Evolutionary conservation across 1,140 invertebrate species (phyloP).

Genomic region (Leptonema lineaticorne): DNA sequence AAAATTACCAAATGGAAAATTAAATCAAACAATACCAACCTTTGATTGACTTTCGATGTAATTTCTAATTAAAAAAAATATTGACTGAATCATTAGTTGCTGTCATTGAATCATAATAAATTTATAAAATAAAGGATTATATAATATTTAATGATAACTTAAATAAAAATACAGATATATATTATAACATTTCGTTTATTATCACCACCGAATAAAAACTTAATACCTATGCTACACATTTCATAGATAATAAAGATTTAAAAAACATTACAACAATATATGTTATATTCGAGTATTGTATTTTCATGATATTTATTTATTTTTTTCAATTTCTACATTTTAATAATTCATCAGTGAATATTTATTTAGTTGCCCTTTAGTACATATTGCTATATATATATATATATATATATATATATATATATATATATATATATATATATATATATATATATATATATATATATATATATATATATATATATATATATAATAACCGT

Average conservation of each 20-base stretch:
- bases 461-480: not conserved
- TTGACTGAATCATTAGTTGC: no score
- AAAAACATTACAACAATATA: conserved; percentile 24
- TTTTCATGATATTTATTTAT: no score
- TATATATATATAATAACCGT: not conserved
- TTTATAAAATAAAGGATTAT: no score
- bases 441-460: not conserved
- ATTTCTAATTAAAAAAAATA: no score
- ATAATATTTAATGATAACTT: no score
- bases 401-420: not conserved
- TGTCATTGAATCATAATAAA: no score
- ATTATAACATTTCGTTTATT: conserved; percentile 29
- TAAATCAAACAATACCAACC: no score
- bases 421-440: not conserved
- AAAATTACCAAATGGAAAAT: no score
- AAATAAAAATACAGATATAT: no score
- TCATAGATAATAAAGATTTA: conserved; percentile 32
- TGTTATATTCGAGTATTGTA: not conserved
- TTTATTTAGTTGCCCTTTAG: not conserved
- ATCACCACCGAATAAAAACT: conserved; percentile 35
- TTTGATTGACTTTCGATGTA: no score
- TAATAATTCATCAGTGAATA: no score
- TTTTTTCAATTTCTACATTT: no score
- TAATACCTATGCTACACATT: conserved; percentile 33
- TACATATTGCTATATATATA: not conserved